Evolutionary conservation across 2,797 vertebrate species (phyloP), one percentile per base, ranked within the genome.

Genomic region (Rousettus madagascariensis): DNA sequence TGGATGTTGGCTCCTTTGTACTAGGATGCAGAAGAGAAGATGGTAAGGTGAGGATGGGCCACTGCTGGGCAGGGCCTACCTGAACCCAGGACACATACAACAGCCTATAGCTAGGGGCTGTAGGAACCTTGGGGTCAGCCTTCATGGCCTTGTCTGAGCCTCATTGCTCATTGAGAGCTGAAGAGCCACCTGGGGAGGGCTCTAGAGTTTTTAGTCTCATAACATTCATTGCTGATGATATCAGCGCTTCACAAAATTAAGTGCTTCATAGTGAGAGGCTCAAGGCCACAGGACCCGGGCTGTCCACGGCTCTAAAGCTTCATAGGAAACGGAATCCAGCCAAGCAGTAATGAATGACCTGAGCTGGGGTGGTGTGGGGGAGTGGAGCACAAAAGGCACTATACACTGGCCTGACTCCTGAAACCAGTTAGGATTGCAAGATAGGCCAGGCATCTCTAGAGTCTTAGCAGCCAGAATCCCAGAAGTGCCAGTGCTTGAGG

Each of bases 1-100:
- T 99, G 99, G 97, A 99, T 99, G 96, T 99, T 99, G 95, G 99
- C 99, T 41, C 99, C 99, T 99, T 99, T 99, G 97, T 99, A 99
- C 99, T 99, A 96, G 59, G 93, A 97, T 41, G 51, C 17, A 97
- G 95, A 68, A 93, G 13, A 75, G 65, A 97, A 69, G 33, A 79
- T 16, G 0, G 12, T 38, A 20, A 79, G 89, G 28, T 5, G 86
- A 84, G 78, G 93, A 36, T 22, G n/a, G 7, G 87, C 41, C 33
- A 5, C 65, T 2, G 24, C 12, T 7, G 17, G 55, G 10, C 92
- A 61, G 41, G 65, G 57, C 68, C 80, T 26, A 1, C 0, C 79
- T 68, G 75, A 26, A 69, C 3, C 13, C 7, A 8, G 15, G 55
- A 61, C 12, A 13, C 71, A 22, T 13, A 30, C 6, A 30, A 8